Base-by-base conservation (phyloP, 2,113 vertebrate genomes). In the Pipa parva region DNA sequence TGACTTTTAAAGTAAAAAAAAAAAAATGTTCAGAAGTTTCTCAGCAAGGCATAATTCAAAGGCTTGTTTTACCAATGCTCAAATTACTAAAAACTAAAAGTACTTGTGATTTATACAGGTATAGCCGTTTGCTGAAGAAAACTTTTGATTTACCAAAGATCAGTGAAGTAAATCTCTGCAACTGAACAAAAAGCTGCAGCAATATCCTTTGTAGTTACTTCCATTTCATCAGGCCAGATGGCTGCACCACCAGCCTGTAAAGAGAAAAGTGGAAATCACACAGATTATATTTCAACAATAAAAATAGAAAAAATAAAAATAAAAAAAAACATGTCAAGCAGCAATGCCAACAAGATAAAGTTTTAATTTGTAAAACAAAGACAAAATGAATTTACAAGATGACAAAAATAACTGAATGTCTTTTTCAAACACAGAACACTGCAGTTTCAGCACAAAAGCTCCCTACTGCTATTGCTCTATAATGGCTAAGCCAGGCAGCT, bases 121-220 rank as follows among this genome's bases (percentile, higher is more conserved):
- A 28, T n/a, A 29, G 12, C 49, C 11, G 24, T 51, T 42, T 45
- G 33, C 45, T 51, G 46, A 36, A 22, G 15, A 59, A 49, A 48
- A 37, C 36, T 51, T 45, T 52, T 62, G 25, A 65, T 67, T 75
- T 85, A 92, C 90, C 90, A 91, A 66, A 92, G 86, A 80, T 92
- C 89, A 59, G 89, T 87, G 31, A 92, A 79, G 75, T 87, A 91
- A 75, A 92, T 88, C 80, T 92, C 90, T 5, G 88, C 86, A 1
- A 91, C 72, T 18, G 88, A 90, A 70, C 90, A 92, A 80, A 87
- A 88, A 59, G 87, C 90, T 52, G 81, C 75, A 45, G 85, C 83
- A 29, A 89, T 77, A 20, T 92, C 89, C 69, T 87, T 87, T 1
- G 33, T 55, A 50, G 81, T 83, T 56, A 79, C 52, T 21, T 78